Evolutionary conservation across 2,797 vertebrate species (phyloP), one percentile per base, ranked within the genome.

Genomic region (Buphagus erythrorhynchus): DNA sequence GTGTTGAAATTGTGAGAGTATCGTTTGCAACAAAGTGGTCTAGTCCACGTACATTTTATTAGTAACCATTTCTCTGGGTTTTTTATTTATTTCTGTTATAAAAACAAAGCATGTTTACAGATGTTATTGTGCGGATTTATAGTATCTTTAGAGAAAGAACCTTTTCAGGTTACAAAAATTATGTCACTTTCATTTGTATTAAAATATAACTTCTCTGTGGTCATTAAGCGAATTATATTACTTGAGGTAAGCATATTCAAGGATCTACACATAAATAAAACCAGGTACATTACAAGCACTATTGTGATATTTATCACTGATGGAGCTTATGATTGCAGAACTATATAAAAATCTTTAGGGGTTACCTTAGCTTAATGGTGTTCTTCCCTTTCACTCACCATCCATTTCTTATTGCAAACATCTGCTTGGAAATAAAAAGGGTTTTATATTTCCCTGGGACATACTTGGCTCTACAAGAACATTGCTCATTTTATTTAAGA

Each of bases 341-440:
- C 96, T 89, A 95, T 89, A 97, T 97, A 97, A 98, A 98, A 97
- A 96, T 97, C 95, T 97, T 97, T 94, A 95, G 97, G 96, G 97
- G 97, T 98, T 98, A 98, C 97, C 98, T 98, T 97, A 97, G 45
- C 97, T 97, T 98, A 98, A 98, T 96, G 96, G 94, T 93, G 91
- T 91, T 97, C 97, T 98, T 97, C 97, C 97, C 97, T 96, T 97
- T 98, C 98, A 97, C 95, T 98, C 98, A 98, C 96, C 97, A 97
- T 97, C 97, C 94, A 97, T 97, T 98, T 98, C 98, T 98, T 98
- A 98, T 98, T 99, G 95, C 98, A 98, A 98, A 98, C 98, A 98
- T 98, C 98, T 98, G 98, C 97, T 97, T 98, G 96, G 97, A 98
- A 98, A 98, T 97, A 97, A 98, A 97, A 98, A 97, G 95, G 96